Evolutionary conservation across 2,888 invertebrate species (phyloP), one percentile per base, ranked within the genome.

Genomic region (Microctonus hyperodae): DNA sequence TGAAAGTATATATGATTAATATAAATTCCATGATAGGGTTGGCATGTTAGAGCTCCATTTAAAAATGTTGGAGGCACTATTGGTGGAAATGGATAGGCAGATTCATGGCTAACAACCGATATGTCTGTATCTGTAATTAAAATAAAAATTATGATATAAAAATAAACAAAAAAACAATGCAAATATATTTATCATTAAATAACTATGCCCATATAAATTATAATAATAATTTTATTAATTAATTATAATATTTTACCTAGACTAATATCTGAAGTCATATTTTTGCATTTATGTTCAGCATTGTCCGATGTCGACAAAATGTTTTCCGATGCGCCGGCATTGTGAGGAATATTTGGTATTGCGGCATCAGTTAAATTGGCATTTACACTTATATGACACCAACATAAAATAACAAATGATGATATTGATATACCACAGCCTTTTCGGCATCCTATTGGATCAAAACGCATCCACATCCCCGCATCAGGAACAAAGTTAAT

Each of bases 1-100:
- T 95, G 95, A 87, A 93, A 95, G 85, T 94, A 91, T 70, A 93
- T 86, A 84, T 94, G 94, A 84, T 92, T 92, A 77, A 88, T 86
- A 75, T 87, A 86, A 74, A 88, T 78, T 72, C 83, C 84, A 78
- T 82, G 82, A 74, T 83, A 83, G 71, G 83, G 82, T 77, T 83
- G 81, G 78, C 83, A 83, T 77, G 81, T 82, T 69, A 83, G 79
- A 79, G 79, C 79, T 79, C 78, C 80, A 75, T 76, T 78, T 70
- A 83, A 78, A 76, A 82, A 80, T 65, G 76, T 78, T 76, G 81
- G 81, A 82, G 83, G 83, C 81, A 83, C 83, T 81, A 79, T 79
- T 75, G 83, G 83, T 77, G 79, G 78, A 78, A 77, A 77, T 72
- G 79, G 77, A 70, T 81, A 78, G 69, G 76, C 76, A 71, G 80